Percentiles rank a stretch among this genome's conserved stretches.
These are phyloP conservation scores for Branchipolynoe longqiensis DNA, from an alignment of 2,888 invertebrate species.

Conservation along the genomic window DNA sequence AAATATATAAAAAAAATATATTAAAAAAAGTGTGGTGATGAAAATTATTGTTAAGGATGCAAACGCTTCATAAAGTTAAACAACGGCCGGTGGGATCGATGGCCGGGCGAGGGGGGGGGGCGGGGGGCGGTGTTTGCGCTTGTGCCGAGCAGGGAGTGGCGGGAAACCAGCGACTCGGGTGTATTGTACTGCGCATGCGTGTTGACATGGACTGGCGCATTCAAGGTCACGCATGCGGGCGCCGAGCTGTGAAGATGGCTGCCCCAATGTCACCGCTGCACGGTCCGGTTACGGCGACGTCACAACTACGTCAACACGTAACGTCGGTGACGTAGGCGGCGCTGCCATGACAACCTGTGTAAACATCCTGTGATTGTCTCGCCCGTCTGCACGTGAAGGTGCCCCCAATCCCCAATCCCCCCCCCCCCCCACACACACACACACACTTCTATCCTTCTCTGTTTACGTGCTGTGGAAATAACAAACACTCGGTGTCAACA, in stretches of 20 bases:
- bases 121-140: too few relatives aligned
- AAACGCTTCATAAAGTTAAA: constrained; percentile 32
- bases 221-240: constrained; percentile 19
- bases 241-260: constrained; percentile 23
- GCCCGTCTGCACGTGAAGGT: background rate
- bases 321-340: constrained; percentile 24
- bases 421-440: too few relatives aligned
- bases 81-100: background rate
- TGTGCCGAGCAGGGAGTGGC: too few relatives aligned
- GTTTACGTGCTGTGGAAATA: too few relatives aligned
- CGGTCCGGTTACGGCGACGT: constrained; percentile 14
- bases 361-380: background rate
- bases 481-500: too few relatives aligned
- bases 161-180: background rate
- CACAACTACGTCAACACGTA: constrained; percentile 8
- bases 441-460: too few relatives aligned
- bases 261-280: background rate
- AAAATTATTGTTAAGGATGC: constrained; percentile 17
- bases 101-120: background rate
- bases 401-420: background rate
- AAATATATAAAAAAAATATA: background rate
- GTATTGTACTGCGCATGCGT: constrained; percentile 39
- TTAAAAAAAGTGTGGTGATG: background rate
- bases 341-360: background rate
- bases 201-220: constrained; percentile 31